Conservation (phyloP, 2,888 invertebrate genomes). For the Drosophila pseudotalamancana region DNA sequence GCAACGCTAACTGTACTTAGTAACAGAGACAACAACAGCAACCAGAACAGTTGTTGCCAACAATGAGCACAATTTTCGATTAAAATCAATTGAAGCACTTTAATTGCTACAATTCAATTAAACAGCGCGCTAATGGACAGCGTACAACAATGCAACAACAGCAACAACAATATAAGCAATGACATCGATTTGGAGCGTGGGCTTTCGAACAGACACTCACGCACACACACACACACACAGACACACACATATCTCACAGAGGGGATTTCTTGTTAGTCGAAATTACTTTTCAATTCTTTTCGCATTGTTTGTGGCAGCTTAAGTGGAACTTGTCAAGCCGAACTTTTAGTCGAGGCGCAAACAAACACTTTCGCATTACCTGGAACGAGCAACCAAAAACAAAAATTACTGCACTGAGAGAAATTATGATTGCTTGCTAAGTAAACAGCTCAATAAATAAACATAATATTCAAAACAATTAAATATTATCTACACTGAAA, state of each 20-base stretch:
- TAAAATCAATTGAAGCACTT: conserved; percentile 81
- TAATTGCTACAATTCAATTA: conserved; percentile 81
- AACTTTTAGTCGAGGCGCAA: conserved; percentile 36
- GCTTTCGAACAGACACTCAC: conserved; percentile 9
- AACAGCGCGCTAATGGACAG: conserved; percentile 72
- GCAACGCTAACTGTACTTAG: conserved; percentile 49
- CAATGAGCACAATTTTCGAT: conserved; percentile 79
- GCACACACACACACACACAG: conserved; percentile 1
- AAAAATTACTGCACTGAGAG: conserved; percentile 14
- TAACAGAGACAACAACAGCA: conserved; percentile 1
- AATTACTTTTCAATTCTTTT: conserved; percentile 59
- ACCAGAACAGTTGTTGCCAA: conserved; percentile 44
- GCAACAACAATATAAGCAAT: conserved; percentile 28
- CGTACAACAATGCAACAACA: conserved; percentile 26
- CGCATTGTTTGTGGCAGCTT: conserved; percentile 57
- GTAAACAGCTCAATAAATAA: background rate
- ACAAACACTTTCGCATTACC: conserved; percentile 31
- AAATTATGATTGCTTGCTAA: background rate
- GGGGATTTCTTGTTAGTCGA: conserved; percentile 36
- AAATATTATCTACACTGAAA: background rate
- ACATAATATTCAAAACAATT: no score
- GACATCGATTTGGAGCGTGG: conserved; percentile 49
- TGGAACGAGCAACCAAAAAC: conserved; percentile 15
- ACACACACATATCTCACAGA: background rate
- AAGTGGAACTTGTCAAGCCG: conserved; percentile 54